A percentile compares a stretch with the other conserved stretches of the same genome.
Evolutionary conservation across 2,113 vertebrate genomes (phyloP).

Genomic region (Paracanthobrama guichenoti): DNA sequence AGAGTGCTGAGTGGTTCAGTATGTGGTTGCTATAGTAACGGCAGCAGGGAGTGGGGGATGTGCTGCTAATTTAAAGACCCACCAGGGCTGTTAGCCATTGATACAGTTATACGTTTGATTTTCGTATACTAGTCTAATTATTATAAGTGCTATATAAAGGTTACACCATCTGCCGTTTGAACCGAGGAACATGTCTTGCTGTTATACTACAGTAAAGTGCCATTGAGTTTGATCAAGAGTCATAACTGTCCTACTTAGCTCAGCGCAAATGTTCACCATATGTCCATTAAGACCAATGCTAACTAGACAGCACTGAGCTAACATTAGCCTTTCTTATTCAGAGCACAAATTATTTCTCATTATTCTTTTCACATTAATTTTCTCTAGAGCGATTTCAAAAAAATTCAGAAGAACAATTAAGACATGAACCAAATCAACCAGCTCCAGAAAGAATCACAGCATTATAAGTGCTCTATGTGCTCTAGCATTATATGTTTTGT

Average conservation of each 20-base stretch:
- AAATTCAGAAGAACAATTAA: neutral
- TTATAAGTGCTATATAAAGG: slow-evolving; percentile 14
- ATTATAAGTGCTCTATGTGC: neutral
- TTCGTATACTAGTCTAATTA: neutral
- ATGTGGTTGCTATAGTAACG: slow-evolving; percentile 66
- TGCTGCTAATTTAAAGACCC: slow-evolving; percentile 61
- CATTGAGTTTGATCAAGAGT: slow-evolving; percentile 22
- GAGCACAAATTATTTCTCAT: neutral
- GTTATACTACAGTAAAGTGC: slow-evolving; percentile 4
- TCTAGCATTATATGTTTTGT: too few relatives aligned
- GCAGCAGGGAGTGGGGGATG: slow-evolving; percentile 49
- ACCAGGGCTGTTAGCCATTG: slow-evolving; percentile 39
- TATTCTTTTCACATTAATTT: neutral
- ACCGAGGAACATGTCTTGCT: neutral
- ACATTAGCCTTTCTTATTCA: slow-evolving; percentile 22
- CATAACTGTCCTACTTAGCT: slow-evolving; percentile 26
- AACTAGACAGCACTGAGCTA: slow-evolving; percentile 6
- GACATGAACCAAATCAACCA: neutral
- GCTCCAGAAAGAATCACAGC: neutral
- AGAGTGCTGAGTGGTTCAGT: slow-evolving; percentile 50
- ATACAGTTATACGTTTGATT: slow-evolving; percentile 17
- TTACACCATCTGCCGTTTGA: neutral
- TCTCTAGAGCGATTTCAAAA: neutral
- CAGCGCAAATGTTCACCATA: slow-evolving; percentile 32
- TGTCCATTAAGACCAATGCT: slow-evolving; percentile 12